Conservation (phyloP, 2,113 vertebrate species). For the Nesoenas mayeri region DNA sequence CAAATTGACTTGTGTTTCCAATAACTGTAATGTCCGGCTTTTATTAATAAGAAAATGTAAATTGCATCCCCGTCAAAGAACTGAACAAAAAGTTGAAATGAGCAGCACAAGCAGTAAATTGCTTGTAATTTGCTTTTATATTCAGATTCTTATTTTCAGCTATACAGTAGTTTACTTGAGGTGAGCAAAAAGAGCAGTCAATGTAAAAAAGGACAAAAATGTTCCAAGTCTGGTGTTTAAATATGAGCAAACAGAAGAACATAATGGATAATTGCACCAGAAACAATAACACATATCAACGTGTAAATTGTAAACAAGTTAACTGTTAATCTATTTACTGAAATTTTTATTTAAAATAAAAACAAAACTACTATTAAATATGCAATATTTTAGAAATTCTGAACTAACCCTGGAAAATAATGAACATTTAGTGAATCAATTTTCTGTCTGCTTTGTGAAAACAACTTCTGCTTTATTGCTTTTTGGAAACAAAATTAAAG, state of each 20-base stretch:
- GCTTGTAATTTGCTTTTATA: slow-evolving; percentile 41
- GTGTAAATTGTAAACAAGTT: background rate
- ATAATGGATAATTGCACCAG: background rate
- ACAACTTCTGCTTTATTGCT: slow-evolving; percentile 69
- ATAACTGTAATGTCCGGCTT: slow-evolving; percentile 22
- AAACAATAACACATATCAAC: background rate
- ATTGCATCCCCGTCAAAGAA: slow-evolving; percentile 54
- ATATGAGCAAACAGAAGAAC: background rate
- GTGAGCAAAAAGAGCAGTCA: slow-evolving; percentile 31
- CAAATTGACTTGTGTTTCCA: slow-evolving; percentile 61
- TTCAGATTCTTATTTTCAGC: slow-evolving; percentile 37
- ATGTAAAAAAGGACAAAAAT: slow-evolving; percentile 5
- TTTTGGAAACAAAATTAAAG: slow-evolving; percentile 65
- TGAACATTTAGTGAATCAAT: slow-evolving; percentile 61
- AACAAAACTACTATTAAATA: slow-evolving; percentile 39
- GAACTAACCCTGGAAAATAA: slow-evolving; percentile 58
- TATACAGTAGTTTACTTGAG: slow-evolving; percentile 1
- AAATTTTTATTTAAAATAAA: slow-evolving; percentile 62
- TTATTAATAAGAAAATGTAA: slow-evolving; percentile 65
- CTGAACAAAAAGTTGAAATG: slow-evolving; percentile 10
- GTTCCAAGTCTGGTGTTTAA: slow-evolving; percentile 13
- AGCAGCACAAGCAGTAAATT: slow-evolving; percentile 28
- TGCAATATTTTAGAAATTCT: slow-evolving; percentile 57
- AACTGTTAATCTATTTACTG: background rate
- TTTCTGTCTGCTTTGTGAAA: slow-evolving; percentile 66